Conservation (phyloP, 2,113 vertebrate genomes). For the Origma solitaria region DNA sequence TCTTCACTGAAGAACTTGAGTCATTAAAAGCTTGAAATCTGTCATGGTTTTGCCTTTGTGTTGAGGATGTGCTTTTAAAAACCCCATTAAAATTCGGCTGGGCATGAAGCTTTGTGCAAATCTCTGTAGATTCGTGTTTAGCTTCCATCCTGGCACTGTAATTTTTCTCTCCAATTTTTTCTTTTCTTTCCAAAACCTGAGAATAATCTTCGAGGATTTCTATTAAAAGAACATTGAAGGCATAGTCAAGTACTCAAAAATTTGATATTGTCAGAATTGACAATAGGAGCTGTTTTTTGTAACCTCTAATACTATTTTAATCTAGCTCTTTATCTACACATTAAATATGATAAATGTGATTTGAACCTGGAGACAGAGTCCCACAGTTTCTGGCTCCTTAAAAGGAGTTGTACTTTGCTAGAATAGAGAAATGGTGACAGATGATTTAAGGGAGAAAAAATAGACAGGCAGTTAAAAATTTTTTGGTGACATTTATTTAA, state of each 20-base stretch:
- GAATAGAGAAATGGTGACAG: neutral
- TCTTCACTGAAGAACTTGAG: neutral
- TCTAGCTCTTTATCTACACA: neutral
- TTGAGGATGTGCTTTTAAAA: conserved; percentile 26
- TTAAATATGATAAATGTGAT: neutral
- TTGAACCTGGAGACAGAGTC: neutral
- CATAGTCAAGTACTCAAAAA: conserved; percentile 18
- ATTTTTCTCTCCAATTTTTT: neutral
- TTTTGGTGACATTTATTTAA: neutral
- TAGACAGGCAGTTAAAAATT: neutral
- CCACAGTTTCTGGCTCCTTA: neutral
- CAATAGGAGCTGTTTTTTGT: conserved; percentile 1
- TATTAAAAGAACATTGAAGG: conserved; percentile 46
- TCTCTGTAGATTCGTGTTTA: neutral
- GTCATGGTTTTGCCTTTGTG: conserved; percentile 2
- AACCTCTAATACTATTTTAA: conserved; percentile 29
- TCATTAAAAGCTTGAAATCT: neutral
- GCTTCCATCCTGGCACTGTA: neutral
- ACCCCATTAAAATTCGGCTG: neutral
- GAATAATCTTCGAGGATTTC: conserved; percentile 18
- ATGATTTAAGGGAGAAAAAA: neutral
- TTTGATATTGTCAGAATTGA: conserved; percentile 30
- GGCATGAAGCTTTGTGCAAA: neutral
- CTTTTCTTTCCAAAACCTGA: neutral
- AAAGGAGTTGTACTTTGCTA: conserved; percentile 6